Conservation (phyloP, 2,113 vertebrate genomes). For the Stigmatopora argus region DNA sequence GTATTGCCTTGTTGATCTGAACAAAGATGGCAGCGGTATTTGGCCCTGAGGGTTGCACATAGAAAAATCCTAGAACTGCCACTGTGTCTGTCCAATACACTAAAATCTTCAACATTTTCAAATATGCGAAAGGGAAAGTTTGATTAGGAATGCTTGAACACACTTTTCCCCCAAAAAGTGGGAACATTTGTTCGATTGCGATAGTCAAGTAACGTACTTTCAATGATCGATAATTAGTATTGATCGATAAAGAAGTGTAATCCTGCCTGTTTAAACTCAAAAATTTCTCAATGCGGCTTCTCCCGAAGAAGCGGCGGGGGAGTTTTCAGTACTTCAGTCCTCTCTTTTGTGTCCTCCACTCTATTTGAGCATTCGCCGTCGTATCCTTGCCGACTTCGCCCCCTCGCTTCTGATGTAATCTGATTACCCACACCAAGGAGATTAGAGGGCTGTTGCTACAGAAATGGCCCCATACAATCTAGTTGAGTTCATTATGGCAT, state of each 20-base stretch:
- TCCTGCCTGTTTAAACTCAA: constrained; percentile 31
- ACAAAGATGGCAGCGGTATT: too few relatives aligned
- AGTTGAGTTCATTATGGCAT: background rate
- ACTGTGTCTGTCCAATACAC: too few relatives aligned
- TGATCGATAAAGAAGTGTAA: constrained; percentile 11
- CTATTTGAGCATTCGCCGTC: background rate
- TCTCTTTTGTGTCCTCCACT: background rate
- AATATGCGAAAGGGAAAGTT: too few relatives aligned
- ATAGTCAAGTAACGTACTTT: too few relatives aligned
- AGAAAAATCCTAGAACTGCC: too few relatives aligned
- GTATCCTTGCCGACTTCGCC: background rate
- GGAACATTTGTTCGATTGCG: too few relatives aligned
- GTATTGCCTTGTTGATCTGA: too few relatives aligned
- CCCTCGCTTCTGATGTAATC: background rate
- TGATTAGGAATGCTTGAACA: too few relatives aligned
- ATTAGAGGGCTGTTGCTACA: background rate
- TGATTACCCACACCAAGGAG: background rate
- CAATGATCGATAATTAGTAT: too few relatives aligned
- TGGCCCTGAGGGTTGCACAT: too few relatives aligned
- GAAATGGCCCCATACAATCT: background rate
- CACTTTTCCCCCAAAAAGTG: too few relatives aligned
- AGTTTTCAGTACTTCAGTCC: constrained; percentile 24
- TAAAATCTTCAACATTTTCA: too few relatives aligned
- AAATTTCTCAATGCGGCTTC: constrained; percentile 33
- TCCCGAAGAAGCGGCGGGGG: constrained; percentile 28